These are phyloP conservation scores for Rhizoglyphus robini DNA, from an alignment of 1,140 invertebrate species.

Conservation along the genomic window DNA sequence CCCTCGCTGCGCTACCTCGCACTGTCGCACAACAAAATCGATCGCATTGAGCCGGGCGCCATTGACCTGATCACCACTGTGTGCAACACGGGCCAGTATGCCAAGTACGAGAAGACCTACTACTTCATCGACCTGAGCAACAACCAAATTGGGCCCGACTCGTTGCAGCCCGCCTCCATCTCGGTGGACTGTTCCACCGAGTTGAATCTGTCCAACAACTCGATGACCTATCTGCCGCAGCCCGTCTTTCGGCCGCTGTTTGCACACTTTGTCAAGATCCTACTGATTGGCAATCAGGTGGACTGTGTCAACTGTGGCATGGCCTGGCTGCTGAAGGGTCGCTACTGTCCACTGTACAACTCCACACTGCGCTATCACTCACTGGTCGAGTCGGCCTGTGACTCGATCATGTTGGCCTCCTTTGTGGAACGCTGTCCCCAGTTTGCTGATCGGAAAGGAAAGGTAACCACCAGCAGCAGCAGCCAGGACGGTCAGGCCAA, in stretches of 20 bases:
- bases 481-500: not conserved
- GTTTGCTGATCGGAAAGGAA: not conserved
- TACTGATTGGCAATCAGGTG: not conserved
- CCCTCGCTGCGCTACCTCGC: not conserved
- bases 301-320: slow-evolving; percentile 6
- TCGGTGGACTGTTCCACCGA: not conserved
- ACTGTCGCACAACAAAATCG: not conserved
- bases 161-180: not conserved
- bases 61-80: not conserved
- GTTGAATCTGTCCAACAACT: slow-evolving; percentile 7
- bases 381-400: not conserved
- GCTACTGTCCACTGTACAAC: not conserved
- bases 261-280: not conserved
- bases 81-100: not conserved
- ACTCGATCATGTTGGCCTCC: not conserved
- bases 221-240: not conserved
- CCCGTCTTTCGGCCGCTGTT: slow-evolving; percentile 1
- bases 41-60: not conserved
- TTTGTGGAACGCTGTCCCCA: not conserved
- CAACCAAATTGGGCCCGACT: not conserved
- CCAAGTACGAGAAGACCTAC: not conserved
- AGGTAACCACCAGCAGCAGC: not conserved
- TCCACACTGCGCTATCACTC: not conserved
- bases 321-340: not conserved
- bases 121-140: slow-evolving; percentile 11